phyloP scores from a whole-genome alignment of 2,113 vertebrate genomes.

The Mohoua ochrocephala region DNA sequence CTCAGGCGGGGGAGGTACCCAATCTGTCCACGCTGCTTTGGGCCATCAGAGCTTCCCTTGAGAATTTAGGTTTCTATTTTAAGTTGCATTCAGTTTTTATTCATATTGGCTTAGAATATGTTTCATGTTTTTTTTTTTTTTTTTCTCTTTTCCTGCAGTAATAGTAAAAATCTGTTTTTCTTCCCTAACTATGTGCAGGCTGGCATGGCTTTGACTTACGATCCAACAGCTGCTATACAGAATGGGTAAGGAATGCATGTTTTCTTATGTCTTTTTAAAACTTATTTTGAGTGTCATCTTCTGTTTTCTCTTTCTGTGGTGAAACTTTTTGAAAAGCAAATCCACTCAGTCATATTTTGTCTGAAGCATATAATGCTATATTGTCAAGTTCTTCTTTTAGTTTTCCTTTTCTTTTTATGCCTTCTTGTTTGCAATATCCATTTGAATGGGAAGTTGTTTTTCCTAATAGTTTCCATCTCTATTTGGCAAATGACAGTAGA shows the following conservation, averaged over 20 bases:
- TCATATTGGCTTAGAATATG: not conserved
- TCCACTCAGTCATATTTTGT: not conserved
- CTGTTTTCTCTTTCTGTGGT: not conserved
- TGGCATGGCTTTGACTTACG: slow-evolving; percentile 95
- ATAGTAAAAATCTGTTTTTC: slow-evolving; percentile 59
- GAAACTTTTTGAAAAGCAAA: not conserved
- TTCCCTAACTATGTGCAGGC: slow-evolving; percentile 75
- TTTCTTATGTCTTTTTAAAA: not conserved
- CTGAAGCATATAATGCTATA: not conserved
- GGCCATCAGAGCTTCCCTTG: not conserved
- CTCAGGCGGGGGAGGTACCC: not conserved
- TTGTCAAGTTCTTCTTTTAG: not conserved
- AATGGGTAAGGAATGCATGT: slow-evolving; percentile 86
- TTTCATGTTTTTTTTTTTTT: not conserved
- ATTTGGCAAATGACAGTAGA: not conserved
- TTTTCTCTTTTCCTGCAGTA: not conserved
- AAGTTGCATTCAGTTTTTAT: not conserved
- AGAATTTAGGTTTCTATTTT: not conserved
- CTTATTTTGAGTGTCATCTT: not conserved
- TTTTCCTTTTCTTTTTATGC: slow-evolving; percentile 39
- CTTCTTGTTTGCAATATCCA: not conserved
- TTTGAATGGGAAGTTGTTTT: slow-evolving; percentile 21
- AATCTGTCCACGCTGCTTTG: not conserved
- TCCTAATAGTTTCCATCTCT: slow-evolving; percentile 29
- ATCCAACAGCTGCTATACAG: slow-evolving; percentile 92